Evolutionary conservation across 2,113 vertebrate species (phyloP).

Genomic region (Cariama cristata): DNA sequence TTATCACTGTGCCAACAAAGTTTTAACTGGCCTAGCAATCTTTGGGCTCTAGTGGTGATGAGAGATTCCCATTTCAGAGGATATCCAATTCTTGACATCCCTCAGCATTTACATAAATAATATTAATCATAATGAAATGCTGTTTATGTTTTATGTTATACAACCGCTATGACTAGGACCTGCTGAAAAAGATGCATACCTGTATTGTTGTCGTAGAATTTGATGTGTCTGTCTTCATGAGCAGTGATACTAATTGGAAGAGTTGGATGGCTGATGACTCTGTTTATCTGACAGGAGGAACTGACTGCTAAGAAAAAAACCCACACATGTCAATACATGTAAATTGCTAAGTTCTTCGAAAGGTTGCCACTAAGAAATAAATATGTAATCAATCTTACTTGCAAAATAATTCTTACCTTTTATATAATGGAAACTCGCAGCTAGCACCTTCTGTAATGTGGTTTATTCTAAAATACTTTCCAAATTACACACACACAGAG

Average conservation of each 20-base stretch:
- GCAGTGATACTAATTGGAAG: slow-evolving; percentile 98
- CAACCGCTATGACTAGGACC: background rate
- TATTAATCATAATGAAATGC: background rate
- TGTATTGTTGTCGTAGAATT: slow-evolving; percentile 98
- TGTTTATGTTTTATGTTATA: background rate
- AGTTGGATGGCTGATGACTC: slow-evolving; percentile 98
- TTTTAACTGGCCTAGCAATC: background rate
- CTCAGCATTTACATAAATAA: background rate
- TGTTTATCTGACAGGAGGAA: slow-evolving; percentile 92
- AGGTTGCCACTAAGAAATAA: background rate
- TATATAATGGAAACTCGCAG: background rate
- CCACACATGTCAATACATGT: background rate
- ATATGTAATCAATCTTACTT: background rate
- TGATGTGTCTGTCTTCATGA: slow-evolving; percentile 96
- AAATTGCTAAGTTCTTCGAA: background rate
- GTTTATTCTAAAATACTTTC: background rate
- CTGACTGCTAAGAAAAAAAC: slow-evolving; percentile 64
- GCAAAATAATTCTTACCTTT: background rate
- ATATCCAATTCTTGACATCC: background rate
- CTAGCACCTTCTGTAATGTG: background rate
- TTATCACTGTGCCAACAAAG: background rate
- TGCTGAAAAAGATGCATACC: slow-evolving; percentile 73
- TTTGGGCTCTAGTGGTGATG: background rate
- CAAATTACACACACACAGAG: background rate
- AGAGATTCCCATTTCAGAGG: background rate